Percentiles rank a stretch among this genome's conserved stretches.
Conservation (phyloP, 1,140 invertebrate genomes). For the Luehdorfia chinensis region DNA sequence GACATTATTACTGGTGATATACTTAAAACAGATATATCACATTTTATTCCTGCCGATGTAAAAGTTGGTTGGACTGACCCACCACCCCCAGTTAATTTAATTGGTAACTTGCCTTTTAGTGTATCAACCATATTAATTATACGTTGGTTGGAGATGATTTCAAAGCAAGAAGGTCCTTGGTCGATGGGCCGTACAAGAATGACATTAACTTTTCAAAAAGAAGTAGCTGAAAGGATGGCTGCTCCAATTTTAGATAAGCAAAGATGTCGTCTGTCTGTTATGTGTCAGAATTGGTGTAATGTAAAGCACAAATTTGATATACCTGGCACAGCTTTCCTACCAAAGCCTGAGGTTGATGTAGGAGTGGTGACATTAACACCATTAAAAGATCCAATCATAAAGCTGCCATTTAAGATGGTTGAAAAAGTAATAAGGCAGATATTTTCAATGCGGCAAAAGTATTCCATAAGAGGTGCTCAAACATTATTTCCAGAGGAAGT, state of each 20-base stretch:
- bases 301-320: slow-evolving; percentile 92
- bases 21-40: slow-evolving; percentile 86
- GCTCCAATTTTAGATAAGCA: slow-evolving; percentile 81
- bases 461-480: slow-evolving; percentile 82
- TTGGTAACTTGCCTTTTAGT: slow-evolving; percentile 99
- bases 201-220: slow-evolving; percentile 98
- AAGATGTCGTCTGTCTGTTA: slow-evolving; percentile 93
- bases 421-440: slow-evolving; percentile 93
- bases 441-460: slow-evolving; percentile 93
- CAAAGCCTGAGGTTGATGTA: slow-evolving; percentile 97
- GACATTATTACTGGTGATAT: slow-evolving; percentile 92
- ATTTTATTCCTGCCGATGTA: slow-evolving; percentile 82
- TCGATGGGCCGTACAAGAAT: slow-evolving; percentile 89
- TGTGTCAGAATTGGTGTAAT: slow-evolving; percentile 95
- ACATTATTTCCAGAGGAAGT: slow-evolving; percentile 87
- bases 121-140: slow-evolving; percentile 96
- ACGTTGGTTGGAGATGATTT: slow-evolving; percentile 90
- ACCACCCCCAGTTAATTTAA: slow-evolving; percentile 88
- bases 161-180: slow-evolving; percentile 88
- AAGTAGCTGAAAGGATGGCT: slow-evolving; percentile 94
- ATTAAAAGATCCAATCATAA: slow-evolving; percentile 84
- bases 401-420: slow-evolving; percentile 89
- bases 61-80: slow-evolving; percentile 79
- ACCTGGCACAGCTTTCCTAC: slow-evolving; percentile 93
- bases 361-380: slow-evolving; percentile 94